Percentiles rank a stretch among this genome's conserved stretches.
phyloP scores from a whole-genome alignment of 2,113 vertebrate genomes.

The Rhinolophus sinicus region DNA sequence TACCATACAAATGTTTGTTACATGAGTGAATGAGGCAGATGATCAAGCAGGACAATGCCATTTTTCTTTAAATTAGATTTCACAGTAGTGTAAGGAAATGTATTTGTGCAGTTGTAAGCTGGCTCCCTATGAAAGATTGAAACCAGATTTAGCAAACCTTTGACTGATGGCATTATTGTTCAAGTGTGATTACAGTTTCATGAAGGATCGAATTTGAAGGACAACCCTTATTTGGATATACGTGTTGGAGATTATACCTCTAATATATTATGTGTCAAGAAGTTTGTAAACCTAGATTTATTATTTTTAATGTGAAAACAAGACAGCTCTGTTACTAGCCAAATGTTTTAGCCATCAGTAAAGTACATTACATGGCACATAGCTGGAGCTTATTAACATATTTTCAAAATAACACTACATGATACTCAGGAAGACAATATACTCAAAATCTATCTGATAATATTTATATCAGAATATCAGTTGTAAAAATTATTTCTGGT shows the following conservation, averaged over 20 bases:
- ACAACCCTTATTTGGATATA: not conserved
- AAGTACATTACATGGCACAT: not conserved
- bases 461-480: not conserved
- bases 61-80: not conserved
- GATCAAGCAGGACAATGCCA: not conserved
- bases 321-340: not conserved
- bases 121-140: not conserved
- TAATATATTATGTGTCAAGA: not conserved
- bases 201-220: not conserved
- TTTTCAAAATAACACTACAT: not conserved
- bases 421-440: not conserved
- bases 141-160: not conserved
- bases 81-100: not conserved
- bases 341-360: not conserved
- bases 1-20: no score
- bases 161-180: not conserved
- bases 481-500: not conserved
- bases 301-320: constrained; percentile 14
- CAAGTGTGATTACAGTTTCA: not conserved
- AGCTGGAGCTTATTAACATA: not conserved
- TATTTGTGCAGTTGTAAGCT: not conserved
- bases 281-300: not conserved
- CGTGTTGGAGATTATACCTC: not conserved
- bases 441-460: constrained; percentile 24
- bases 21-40: not conserved